Evolutionary conservation across 35 echinoderm and acorn worm species (phyloP), one percentile per base, ranked within the genome.

Genomic region (Acanthaster planci): DNA sequence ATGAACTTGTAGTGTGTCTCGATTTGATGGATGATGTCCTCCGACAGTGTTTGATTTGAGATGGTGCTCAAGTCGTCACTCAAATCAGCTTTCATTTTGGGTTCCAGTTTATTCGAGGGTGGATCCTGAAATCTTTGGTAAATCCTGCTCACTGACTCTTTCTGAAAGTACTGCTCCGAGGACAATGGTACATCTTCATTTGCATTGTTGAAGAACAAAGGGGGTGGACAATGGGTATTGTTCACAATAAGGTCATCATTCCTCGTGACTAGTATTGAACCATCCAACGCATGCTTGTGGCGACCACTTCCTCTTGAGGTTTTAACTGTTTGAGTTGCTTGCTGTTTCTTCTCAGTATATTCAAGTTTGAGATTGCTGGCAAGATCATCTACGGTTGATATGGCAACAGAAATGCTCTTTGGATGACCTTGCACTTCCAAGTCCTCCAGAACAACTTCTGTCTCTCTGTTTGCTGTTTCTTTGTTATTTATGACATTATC

Each of bases 181-280:
- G 64, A 31, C 14, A 29, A 14, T 72, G 64, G 64, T 15, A 34
- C 26, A 34, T 72, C 64, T 34, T 72, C 64, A 72, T 72, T 72
- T 26, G 34, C 50, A 21, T 85, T 76, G 88, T 92, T 97, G 38
- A 92, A 97, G 53, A 79, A 85, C 77, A 97, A 55, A 60, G 93
- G 89, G 22, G 93, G 93, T 85, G 93, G 93, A 52, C 90, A 86
- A 58, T 89, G 82, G 16, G 86, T 97, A 77, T 97, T 91, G 37
- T 40, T 92, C 14, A 97, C 79, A 80, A 87, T 38, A 27, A 78
- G 19, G 23, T 80, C 87, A 85, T 79, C 39, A 81, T 44, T 81
- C 32, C 27, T 21, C 7, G 30, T 72, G 14, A 51, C 14, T 4
- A 15, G 77, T 38, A 18, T 79, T 79, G 77, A 51, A 31, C n/a